Conservation (phyloP, 2,113 vertebrate species). For the Indri indri region DNA sequence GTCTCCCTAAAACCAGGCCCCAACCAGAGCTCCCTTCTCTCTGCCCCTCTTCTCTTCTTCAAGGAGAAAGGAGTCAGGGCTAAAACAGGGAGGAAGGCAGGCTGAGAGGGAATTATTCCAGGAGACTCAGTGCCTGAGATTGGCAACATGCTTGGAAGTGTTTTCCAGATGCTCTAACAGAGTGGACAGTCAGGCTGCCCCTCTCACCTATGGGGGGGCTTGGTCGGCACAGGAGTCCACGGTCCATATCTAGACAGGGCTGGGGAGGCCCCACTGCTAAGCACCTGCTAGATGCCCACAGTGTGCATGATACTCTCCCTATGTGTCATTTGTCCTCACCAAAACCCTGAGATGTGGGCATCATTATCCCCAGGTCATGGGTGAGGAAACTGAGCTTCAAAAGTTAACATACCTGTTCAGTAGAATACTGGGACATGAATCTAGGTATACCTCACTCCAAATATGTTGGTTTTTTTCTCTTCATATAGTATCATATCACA, state of each 20-base stretch:
- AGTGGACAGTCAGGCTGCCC: rapidly evolving
- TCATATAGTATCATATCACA: background rate
- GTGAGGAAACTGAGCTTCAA: background rate
- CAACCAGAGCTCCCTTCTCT: background rate
- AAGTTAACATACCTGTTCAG: background rate
- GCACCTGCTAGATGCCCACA: background rate
- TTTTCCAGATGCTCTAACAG: background rate
- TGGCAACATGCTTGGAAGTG: background rate
- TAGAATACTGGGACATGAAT: background rate
- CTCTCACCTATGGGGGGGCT: background rate
- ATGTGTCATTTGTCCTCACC: background rate
- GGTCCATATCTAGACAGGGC: background rate
- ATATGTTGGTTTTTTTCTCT: background rate
- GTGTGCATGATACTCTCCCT: background rate
- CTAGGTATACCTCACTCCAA: background rate
- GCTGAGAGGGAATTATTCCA: background rate
- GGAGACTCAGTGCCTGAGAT: background rate
- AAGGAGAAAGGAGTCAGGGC: background rate
- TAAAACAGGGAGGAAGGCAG: background rate
- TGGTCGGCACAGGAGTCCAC: background rate
- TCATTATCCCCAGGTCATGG: background rate
- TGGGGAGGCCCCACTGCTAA: background rate
- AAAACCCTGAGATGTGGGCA: background rate
- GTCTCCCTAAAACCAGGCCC: background rate
- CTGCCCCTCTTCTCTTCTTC: background rate